Evolutionary conservation across 2,113 vertebrate species (phyloP), one percentile per base, ranked within the genome.

Genomic region (Alaudala cheleensis): DNA sequence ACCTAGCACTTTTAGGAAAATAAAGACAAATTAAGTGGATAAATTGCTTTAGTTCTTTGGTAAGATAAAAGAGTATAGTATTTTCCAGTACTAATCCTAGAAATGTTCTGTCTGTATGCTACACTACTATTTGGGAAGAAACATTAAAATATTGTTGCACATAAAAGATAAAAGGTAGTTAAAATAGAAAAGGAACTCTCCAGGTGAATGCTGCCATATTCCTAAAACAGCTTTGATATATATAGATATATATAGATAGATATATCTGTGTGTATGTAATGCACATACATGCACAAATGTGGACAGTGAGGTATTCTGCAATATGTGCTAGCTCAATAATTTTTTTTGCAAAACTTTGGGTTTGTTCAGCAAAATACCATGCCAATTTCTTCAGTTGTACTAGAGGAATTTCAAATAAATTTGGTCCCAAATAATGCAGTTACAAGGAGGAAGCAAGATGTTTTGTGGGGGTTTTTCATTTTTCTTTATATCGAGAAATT

Each of bases 251-350:
- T 37, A 37, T 37, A 37, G 37, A 37, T 10, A 37, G 37, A 25
- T 1, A 16, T 22, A 6, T 21, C 5, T 15, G 5, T 23, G 21
- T 45, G 8, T 10, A 18, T 17, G 3, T 42, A 57, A 81, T 19
- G 9, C 51, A 37, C 23, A 22, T 26, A 14, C 6, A 25, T 3
- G 14, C 16, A 69, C 17, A 61, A 61, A 47, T 14, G 3, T 67
- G 3, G 31, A 67, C 5, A 73, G 23, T 0, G 0, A 34, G 24
- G 9, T 7, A 73, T 76, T 81, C 44, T 31, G 11, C 25, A 47
- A 4, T 15, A 44, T 6, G 3, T 23, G 24, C 8, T 37, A 20
- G 11, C 50, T 67, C 34, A 22, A 9, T 29, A 10, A 7, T 10
- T 25, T 37, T 74, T 81, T 87, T 76, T 40, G 8, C n/a, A 79